A percentile compares a stretch with the other conserved stretches of the same genome.
Evolutionary conservation across 2,888 invertebrate species (phyloP).

Genomic region (Glaucopsyche alexis): DNA sequence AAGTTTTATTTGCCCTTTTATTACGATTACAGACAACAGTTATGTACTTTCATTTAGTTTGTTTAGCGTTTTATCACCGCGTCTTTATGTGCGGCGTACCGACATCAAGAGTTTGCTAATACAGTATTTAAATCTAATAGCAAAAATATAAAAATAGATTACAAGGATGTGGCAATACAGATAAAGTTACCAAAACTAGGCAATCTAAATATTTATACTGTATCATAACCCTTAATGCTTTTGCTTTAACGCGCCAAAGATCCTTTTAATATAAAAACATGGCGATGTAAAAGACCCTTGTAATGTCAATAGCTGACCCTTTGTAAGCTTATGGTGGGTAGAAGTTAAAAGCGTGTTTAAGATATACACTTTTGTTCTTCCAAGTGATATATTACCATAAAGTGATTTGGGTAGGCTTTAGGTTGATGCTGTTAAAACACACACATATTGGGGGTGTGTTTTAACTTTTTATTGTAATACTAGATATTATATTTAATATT

Average conservation of each 20-base stretch:
- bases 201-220: neutral
- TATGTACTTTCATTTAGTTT: neutral
- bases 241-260: neutral
- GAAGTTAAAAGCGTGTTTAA: neutral
- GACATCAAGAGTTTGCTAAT: neutral
- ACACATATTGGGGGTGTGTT: too few relatives aligned
- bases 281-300: neutral
- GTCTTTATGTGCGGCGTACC: neutral
- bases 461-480: too few relatives aligned
- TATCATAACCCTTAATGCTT: neutral
- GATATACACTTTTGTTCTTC: neutral
- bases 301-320: neutral
- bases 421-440: too few relatives aligned
- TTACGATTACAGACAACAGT: neutral
- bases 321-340: neutral
- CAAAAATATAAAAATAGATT: too few relatives aligned
- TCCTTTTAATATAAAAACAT: neutral
- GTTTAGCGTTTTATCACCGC: slow-evolving; percentile 1
- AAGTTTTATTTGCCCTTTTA: neutral
- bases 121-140: neutral
- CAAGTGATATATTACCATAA: neutral
- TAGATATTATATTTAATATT: too few relatives aligned
- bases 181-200: neutral
- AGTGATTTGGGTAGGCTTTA: neutral
- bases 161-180: neutral